phyloP scores from a whole-genome alignment of 2,888 invertebrate genomes.

The Andrena chrysosceles region DNA sequence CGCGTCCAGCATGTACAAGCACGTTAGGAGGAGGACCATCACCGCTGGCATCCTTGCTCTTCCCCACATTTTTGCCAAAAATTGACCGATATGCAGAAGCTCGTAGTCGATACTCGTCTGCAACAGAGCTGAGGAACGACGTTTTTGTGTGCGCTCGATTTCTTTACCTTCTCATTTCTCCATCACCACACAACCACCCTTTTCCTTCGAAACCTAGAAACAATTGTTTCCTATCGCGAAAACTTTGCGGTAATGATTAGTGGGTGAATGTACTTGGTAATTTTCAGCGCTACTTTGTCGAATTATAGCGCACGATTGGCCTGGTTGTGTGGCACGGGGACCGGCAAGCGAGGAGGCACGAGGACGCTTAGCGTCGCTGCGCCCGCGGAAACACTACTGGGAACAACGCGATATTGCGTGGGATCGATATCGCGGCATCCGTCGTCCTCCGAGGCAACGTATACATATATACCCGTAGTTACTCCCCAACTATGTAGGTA shows the following conservation, averaged over 20 bases:
- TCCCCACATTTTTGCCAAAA: constrained; percentile 75
- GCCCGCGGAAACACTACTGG: constrained; percentile 58
- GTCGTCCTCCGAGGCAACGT: constrained; percentile 66
- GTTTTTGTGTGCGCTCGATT: neutral
- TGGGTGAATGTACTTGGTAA: no score
- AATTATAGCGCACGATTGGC: constrained; percentile 1
- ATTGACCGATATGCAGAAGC: neutral
- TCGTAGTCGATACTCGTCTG: constrained; percentile 9
- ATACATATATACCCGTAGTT: constrained; percentile 17
- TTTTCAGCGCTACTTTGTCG: no score
- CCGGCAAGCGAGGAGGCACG: constrained; percentile 42
- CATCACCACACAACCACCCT: neutral
- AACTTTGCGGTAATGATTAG: neutral
- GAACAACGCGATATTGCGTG: constrained; percentile 77
- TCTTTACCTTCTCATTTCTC: neutral
- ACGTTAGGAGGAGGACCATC: constrained; percentile 74
- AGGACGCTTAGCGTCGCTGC: constrained; percentile 55
- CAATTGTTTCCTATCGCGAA: no score
- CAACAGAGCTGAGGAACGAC: neutral
- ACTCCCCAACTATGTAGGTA: constrained; percentile 6
- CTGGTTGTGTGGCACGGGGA: constrained; percentile 30
- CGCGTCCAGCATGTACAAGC: constrained; percentile 68
- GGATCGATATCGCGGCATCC: constrained; percentile 81
- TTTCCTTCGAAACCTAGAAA: neutral
- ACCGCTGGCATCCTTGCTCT: constrained; percentile 78